Base-by-base conservation (phyloP, 1,140 invertebrate genomes). In the Diorhabda sublineata region DNA sequence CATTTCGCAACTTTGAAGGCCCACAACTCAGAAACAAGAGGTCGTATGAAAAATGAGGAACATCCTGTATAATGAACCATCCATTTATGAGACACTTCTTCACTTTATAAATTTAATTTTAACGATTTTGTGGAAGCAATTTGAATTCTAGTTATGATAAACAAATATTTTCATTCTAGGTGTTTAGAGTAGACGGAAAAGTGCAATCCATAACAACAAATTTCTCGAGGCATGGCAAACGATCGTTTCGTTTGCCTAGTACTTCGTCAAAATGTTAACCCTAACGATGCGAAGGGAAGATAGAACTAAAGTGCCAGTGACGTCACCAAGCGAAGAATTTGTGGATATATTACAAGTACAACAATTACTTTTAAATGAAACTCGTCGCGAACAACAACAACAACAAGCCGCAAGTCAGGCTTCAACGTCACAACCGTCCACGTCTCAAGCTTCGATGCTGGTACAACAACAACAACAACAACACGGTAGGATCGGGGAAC, bases 321-420 rank as follows among this genome's bases (percentile, higher is more conserved):
- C 69, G 71, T 71, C 59, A 52, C 58, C 68, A 60, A 71, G 71
- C 72, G 85, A 86, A 80, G 85, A 87, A 80, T 87, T 86, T 78
- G 85, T 87, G 78, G 85, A 87, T 81, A 86, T 86, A 73, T 83
- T 85, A 56, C 85, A 87, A 76, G 85, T 87, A 81, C 85, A 86
- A 76, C 81, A 86, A 75, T 78, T 87, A 76, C 81, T 86, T 73
- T 81, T 86, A 77, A 84, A 84, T 73, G 58, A 65, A 9, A 72
- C 65, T 78, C 59, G 77, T 74, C 26, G 81, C 77, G 69, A 81
- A 72, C 60, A 76, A 76, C 68, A 77, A 76, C 56, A 75, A 74
- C 74, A 68, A 64, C 81, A 80, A 74, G 65, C 76, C 76, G 47
- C 57, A 81, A 8, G 66, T 72, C 11, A 67, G 68, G 71, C 75